Conservation (phyloP, 2,888 invertebrate genomes). For the Seladonia tumulorum region DNA sequence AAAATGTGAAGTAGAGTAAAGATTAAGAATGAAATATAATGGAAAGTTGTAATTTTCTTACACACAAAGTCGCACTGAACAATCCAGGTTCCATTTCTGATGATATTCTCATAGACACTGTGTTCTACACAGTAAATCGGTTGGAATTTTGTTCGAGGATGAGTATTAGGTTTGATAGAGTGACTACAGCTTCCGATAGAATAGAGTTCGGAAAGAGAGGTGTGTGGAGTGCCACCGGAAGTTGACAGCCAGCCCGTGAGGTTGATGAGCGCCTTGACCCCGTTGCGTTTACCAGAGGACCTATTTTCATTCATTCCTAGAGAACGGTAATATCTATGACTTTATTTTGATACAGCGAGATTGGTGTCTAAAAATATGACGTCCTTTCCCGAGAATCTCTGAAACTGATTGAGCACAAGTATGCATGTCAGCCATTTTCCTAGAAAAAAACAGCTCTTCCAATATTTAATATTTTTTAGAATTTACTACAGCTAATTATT, state of each 20-base stretch:
- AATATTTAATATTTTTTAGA: no score
- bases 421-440: not conserved
- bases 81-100: not conserved
- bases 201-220: not conserved
- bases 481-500: not conserved
- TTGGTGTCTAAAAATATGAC: not conserved
- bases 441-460: no score
- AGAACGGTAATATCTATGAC: not conserved
- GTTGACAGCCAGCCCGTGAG: conserved; percentile 29
- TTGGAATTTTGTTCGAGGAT: not conserved
- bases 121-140: not conserved
- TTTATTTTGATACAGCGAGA: not conserved
- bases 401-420: not conserved
- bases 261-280: conserved; percentile 39
- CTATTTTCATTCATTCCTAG: conserved; percentile 4
- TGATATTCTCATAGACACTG: not conserved
- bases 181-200: not conserved
- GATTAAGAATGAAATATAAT: not conserved
- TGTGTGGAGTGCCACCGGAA: conserved; percentile 10
- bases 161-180: not conserved
- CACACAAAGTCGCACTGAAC: not conserved
- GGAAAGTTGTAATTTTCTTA: not conserved
- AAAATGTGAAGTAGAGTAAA: not conserved
- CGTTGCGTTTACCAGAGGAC: not conserved
- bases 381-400: not conserved